phyloP scores from a whole-genome alignment of 2,113 vertebrate species.

The Pollimyrus isidori region DNA sequence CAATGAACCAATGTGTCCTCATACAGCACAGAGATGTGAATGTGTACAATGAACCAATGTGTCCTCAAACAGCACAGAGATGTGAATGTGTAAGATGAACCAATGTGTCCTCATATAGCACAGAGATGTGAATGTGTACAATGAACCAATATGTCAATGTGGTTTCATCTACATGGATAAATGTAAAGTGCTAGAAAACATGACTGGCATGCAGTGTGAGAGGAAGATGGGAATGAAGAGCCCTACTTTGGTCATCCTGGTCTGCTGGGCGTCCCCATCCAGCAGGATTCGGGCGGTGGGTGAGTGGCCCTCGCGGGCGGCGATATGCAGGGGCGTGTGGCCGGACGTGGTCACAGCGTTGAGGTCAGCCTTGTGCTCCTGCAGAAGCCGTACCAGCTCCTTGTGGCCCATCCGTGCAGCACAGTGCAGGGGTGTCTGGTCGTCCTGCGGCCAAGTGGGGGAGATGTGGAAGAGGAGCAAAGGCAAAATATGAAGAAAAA shows the following conservation, averaged over 20 bases:
- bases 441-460: constrained; percentile 63
- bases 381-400: constrained; percentile 76
- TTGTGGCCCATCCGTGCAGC: constrained; percentile 89
- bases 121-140: neutral
- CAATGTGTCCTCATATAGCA: neutral
- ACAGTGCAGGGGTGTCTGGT: constrained; percentile 95
- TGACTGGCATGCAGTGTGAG: neutral
- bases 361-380: constrained; percentile 75
- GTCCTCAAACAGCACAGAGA: neutral
- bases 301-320: constrained; percentile 78
- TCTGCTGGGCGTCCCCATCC: constrained; percentile 79
- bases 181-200: neutral
- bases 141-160: neutral
- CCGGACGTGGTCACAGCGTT: constrained; percentile 84
- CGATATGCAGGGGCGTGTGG: constrained; percentile 85
- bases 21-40: neutral
- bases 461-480: neutral
- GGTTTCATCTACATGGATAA: neutral
- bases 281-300: constrained; percentile 76
- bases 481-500: neutral
- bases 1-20: neutral
- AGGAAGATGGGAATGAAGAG: neutral
- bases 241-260: constrained; percentile 88
- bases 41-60: neutral
- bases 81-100: neutral